These are phyloP conservation scores for Drosophila parvula DNA, from an alignment of 1,140 invertebrate species.

Conservation along the genomic window DNA sequence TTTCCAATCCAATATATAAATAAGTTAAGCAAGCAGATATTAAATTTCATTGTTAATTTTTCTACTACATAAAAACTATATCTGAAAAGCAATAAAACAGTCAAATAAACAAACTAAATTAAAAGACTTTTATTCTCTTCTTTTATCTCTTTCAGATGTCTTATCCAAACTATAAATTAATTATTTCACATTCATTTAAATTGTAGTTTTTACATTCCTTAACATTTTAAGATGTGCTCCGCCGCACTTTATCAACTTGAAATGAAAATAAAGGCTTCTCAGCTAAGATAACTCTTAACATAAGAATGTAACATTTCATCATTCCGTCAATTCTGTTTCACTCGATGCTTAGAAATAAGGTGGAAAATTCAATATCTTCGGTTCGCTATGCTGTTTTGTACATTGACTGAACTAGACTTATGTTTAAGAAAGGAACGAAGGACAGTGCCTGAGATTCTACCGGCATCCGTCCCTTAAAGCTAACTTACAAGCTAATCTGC, in stretches of 20 bases:
- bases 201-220: background rate
- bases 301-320: background rate
- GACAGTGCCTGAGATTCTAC: background rate
- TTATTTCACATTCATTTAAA: background rate
- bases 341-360: background rate
- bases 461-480: background rate
- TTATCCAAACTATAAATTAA: background rate
- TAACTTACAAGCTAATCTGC: conserved; percentile 1
- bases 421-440: conserved; percentile 15
- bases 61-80: background rate
- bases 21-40: no score
- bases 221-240: background rate
- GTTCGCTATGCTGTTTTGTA: conserved; percentile 34
- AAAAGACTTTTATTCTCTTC: background rate
- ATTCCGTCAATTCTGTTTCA: background rate
- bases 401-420: conserved; percentile 2
- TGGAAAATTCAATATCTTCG: conserved; percentile 21
- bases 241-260: background rate
- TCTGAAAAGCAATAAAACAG: background rate
- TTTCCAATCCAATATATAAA: no score
- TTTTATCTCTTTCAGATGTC: background rate
- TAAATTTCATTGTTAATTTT: background rate
- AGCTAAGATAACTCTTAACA: background rate
- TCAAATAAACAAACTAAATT: background rate
- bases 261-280: background rate